Evolutionary conservation across 2,888 invertebrate genomes (phyloP).

Genomic region (Notocelia uddmanniana): DNA sequence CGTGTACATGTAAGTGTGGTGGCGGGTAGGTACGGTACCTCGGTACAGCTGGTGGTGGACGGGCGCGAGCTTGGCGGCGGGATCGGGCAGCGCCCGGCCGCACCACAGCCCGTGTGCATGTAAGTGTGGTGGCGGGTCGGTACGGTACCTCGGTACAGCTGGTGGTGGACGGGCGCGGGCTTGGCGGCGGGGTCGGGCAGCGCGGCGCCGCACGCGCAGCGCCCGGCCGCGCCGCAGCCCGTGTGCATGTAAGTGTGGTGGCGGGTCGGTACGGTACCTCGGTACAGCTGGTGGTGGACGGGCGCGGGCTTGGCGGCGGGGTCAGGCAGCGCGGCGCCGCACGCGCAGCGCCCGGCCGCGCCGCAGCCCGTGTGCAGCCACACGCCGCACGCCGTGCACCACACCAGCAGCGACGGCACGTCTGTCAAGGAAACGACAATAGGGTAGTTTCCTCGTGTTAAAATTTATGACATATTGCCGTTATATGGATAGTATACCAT

Average conservation of each 20-base stretch:
- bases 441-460: too few relatives aligned
- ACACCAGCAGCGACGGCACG: slow-evolving; percentile 75
- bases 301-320: slow-evolving; percentile 42
- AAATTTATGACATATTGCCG: too few relatives aligned
- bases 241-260: slow-evolving; percentile 68
- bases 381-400: slow-evolving; percentile 69
- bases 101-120: slow-evolving; percentile 69
- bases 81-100: neutral
- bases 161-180: slow-evolving; percentile 7
- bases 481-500: too few relatives aligned
- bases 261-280: neutral
- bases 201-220: slow-evolving; percentile 61
- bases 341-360: slow-evolving; percentile 64
- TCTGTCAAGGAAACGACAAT: slow-evolving; percentile 58
- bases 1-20: too few relatives aligned
- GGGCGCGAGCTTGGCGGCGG: slow-evolving; percentile 47
- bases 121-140: too few relatives aligned
- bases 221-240: slow-evolving; percentile 53
- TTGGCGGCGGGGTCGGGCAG: slow-evolving; percentile 55
- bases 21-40: slow-evolving; percentile 5
- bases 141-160: slow-evolving; percentile 6
- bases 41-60: slow-evolving; percentile 38
- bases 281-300: slow-evolving; percentile 45
- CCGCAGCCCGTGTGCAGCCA: slow-evolving; percentile 74
- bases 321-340: slow-evolving; percentile 63